These are phyloP conservation scores for Microcebus tavaratra DNA, from an alignment of 2,113 vertebrate genomes.

Conservation along the genomic window DNA sequence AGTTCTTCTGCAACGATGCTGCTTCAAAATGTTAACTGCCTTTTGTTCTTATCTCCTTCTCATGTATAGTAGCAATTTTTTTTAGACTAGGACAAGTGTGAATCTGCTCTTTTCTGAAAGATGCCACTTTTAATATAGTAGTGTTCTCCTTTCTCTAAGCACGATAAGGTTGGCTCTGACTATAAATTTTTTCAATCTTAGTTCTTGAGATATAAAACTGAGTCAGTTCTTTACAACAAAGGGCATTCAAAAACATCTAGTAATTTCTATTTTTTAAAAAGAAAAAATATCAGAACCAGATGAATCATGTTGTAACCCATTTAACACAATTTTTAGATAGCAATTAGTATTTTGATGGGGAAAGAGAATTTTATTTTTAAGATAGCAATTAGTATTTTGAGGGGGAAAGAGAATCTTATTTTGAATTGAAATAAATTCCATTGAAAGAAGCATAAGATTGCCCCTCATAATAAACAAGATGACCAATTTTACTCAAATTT, in stretches of 20 bases:
- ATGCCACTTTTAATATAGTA: slow-evolving; percentile 53
- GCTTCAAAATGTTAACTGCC: slow-evolving; percentile 13
- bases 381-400: neutral
- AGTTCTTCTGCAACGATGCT: neutral
- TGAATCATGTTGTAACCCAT: neutral
- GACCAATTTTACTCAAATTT: neutral
- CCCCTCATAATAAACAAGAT: neutral
- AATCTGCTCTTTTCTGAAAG: slow-evolving; percentile 47
- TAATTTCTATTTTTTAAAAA: slow-evolving; percentile 22
- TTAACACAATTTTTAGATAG: neutral
- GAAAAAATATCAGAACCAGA: neutral
- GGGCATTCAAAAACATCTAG: slow-evolving; percentile 42
- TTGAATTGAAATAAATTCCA: neutral
- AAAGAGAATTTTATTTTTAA: neutral
- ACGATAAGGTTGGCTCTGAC: neutral
- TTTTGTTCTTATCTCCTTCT: slow-evolving; percentile 29
- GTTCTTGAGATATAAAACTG: slow-evolving; percentile 32
- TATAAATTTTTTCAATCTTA: slow-evolving; percentile 49
- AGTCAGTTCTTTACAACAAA: slow-evolving; percentile 35
- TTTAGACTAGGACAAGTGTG: neutral
- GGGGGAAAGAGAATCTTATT: neutral
- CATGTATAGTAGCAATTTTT: neutral
- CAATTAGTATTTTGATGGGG: neutral
- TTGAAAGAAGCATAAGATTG: neutral
- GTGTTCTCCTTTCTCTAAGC: neutral